Evolutionary conservation across 1,140 invertebrate species (phyloP).

Genomic region (Gerris buenoi): DNA sequence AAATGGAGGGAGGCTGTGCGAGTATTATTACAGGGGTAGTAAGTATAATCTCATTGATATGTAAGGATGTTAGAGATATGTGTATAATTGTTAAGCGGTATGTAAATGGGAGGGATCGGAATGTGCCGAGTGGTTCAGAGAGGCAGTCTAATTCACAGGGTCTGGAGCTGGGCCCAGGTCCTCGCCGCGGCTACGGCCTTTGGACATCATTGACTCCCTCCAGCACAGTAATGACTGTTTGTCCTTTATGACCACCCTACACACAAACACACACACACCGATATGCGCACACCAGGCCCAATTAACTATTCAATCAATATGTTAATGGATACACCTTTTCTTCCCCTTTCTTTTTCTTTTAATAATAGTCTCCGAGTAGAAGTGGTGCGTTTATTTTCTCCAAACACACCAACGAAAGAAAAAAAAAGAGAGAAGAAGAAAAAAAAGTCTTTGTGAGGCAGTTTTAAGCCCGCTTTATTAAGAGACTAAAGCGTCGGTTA

Average conservation of each 20-base stretch:
- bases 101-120: neutral
- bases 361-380: neutral
- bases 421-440: neutral
- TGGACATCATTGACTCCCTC: neutral
- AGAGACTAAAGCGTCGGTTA: too few species aligned
- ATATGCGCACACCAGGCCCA: neutral
- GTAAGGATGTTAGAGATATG: too few species aligned
- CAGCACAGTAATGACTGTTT: neutral
- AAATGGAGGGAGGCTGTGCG: too few species aligned
- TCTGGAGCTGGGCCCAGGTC: neutral
- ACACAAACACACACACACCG: neutral
- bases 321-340: neutral
- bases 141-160: neutral
- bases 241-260: neutral
- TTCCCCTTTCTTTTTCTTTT: neutral
- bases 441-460: neutral
- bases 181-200: neutral
- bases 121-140: neutral
- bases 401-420: neutral
- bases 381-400: neutral
- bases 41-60: too few species aligned
- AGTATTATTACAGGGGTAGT: too few species aligned
- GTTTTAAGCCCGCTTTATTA: neutral
- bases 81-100: neutral
- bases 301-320: conserved; percentile 7